phyloP scores from a whole-genome alignment of 2,113 vertebrate genomes.

The Triplophysa rosa region DNA sequence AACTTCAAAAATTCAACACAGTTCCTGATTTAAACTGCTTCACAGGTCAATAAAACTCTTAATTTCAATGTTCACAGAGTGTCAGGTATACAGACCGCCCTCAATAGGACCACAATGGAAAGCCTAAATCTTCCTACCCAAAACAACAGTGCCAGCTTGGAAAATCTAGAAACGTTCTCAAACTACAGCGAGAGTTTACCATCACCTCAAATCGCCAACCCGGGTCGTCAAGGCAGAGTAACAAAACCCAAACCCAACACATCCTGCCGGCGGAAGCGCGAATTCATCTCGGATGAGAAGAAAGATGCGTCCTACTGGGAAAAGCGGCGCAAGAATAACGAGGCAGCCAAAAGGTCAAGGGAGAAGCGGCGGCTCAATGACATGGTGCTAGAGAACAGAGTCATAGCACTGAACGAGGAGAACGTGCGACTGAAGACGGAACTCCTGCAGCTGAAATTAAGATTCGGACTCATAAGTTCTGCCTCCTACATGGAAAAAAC shows the following conservation, averaged over 20 bases:
- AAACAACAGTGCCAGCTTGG: slow-evolving; percentile 59
- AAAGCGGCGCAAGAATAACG: slow-evolving; percentile 83
- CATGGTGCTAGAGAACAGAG: slow-evolving; percentile 81
- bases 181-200: slow-evolving; percentile 60
- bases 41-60: slow-evolving; percentile 47
- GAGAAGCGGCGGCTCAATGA: slow-evolving; percentile 82
- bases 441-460: slow-evolving; percentile 80
- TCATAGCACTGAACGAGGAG: slow-evolving; percentile 80
- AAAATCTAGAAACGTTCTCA: slow-evolving; percentile 59
- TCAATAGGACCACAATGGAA: slow-evolving; percentile 70
- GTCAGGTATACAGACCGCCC: slow-evolving; percentile 63
- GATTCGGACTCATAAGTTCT: slow-evolving; percentile 80
- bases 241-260: slow-evolving; percentile 70
- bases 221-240: slow-evolving; percentile 55
- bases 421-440: slow-evolving; percentile 79
- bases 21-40: neutral
- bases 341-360: slow-evolving; percentile 81
- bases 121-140: slow-evolving; percentile 66
- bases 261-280: slow-evolving; percentile 76
- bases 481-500: slow-evolving; percentile 78
- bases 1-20: neutral
- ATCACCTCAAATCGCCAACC: slow-evolving; percentile 57
- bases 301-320: slow-evolving; percentile 84
- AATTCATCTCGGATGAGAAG: slow-evolving; percentile 84
- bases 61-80: slow-evolving; percentile 55